These are phyloP conservation scores for Choristoneura rosaceana DNA, from an alignment of 2,888 invertebrate genomes.

Conservation along the genomic window DNA sequence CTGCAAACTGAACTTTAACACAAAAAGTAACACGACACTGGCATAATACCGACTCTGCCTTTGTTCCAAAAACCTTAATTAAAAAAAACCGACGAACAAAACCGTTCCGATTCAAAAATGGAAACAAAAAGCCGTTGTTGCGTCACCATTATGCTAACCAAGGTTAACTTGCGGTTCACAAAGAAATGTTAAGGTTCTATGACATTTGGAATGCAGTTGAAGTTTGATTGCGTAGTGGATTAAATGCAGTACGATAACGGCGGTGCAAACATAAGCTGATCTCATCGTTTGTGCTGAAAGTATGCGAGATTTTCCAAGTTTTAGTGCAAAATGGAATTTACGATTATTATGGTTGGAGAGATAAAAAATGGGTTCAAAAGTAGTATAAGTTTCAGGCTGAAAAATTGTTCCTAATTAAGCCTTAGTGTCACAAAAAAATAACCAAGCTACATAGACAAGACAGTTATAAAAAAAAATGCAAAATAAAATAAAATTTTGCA, in stretches of 20 bases:
- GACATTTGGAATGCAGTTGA: constrained; percentile 3
- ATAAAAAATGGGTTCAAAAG: not conserved
- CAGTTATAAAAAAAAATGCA: no score
- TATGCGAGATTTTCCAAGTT: constrained; percentile 9
- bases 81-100: constrained; percentile 30
- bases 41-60: constrained; percentile 8
- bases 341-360: not conserved
- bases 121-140: constrained; percentile 36
- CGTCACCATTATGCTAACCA: constrained; percentile 30
- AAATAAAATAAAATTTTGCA: no score
- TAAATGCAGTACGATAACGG: not conserved
- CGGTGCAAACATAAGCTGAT: constrained; percentile 17
- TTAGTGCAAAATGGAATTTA: not conserved
- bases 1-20: not conserved
- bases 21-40: constrained; percentile 27
- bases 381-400: no score
- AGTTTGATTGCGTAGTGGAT: not conserved
- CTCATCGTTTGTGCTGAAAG: constrained; percentile 23
- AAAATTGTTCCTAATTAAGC: no score
- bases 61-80: constrained; percentile 27
- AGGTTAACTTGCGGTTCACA: not conserved
- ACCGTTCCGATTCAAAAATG: constrained; percentile 38
- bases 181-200: constrained; percentile 7
- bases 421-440: no score
- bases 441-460: no score